Evolutionary conservation across 2,888 invertebrate species (phyloP).

Genomic region (Loripinus fragilis): DNA sequence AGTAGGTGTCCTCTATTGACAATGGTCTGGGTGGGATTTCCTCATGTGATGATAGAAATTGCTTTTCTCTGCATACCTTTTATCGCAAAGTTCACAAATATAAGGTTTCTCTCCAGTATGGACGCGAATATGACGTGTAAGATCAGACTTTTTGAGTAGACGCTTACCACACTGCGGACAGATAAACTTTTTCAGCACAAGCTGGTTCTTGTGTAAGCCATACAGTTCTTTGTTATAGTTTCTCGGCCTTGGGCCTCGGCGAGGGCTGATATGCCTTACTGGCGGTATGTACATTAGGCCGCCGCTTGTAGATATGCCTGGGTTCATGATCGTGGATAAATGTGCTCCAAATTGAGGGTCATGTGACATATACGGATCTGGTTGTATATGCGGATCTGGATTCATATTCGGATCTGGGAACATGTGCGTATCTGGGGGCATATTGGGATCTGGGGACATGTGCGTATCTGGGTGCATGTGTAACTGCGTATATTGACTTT

Average conservation of each 20-base stretch:
- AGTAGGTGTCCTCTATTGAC: no score
- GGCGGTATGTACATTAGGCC: conserved; percentile 1
- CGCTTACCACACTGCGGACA: conserved; percentile 43
- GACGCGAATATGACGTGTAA: conserved; percentile 33
- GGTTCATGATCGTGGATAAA: no score
- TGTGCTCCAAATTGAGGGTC: no score
- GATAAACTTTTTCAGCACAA: conserved; percentile 46
- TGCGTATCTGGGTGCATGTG: no score
- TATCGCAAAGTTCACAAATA: conserved; percentile 29
- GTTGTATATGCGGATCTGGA: no score
- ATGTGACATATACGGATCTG: no score
- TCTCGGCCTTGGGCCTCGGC: conserved; percentile 21
- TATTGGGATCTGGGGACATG: background rate
- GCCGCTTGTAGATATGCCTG: background rate
- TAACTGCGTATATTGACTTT: no score
- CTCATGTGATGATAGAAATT: conserved; percentile 19
- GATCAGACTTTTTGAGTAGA: conserved; percentile 37
- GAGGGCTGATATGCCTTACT: background rate
- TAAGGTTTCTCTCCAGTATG: conserved; percentile 52
- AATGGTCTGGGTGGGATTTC: background rate
- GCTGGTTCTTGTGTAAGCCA: conserved; percentile 37
- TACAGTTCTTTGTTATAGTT: conserved; percentile 49
- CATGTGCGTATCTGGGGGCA: background rate
- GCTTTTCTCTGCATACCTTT: conserved; percentile 30
- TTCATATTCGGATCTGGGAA: no score